Percentiles rank a stretch among this genome's conserved stretches.
Conservation (phyloP, 2,113 vertebrate genomes). For the Columbina picui region DNA sequence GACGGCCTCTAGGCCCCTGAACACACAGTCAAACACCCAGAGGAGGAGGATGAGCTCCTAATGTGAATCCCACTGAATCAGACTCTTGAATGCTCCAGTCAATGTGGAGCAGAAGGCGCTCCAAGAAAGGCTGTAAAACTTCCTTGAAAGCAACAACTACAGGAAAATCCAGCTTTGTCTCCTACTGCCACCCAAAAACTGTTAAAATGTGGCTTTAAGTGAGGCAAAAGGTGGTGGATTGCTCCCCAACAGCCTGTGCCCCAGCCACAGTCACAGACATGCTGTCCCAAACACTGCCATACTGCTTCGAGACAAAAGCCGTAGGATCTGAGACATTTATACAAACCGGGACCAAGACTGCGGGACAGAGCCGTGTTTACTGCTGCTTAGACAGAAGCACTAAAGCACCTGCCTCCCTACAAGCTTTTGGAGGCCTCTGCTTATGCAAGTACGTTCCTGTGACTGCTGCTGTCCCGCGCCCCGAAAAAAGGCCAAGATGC, state of each 20-base stretch:
- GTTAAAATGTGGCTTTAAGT: neutral
- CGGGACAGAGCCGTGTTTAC: neutral
- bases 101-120: neutral
- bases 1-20: neutral
- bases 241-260: neutral
- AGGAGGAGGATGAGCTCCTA: neutral
- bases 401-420: neutral
- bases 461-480: neutral
- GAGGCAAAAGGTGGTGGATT: neutral
- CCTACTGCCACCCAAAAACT: neutral
- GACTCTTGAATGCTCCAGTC: neutral
- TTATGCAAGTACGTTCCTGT: accelerated
- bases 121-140: neutral
- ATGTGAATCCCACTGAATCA: neutral
- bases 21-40: neutral
- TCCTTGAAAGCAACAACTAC: neutral
- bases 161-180: neutral
- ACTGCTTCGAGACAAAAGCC: neutral
- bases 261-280: neutral
- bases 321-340: neutral
- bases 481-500: accelerated
- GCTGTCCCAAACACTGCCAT: neutral
- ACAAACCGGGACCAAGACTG: neutral
- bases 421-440: neutral
- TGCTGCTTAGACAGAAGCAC: accelerated